Percentiles rank a stretch among this genome's conserved stretches.
Evolutionary conservation across 2,797 vertebrate species (phyloP).

Genomic region (Arnoldichthys spilopterus): DNA sequence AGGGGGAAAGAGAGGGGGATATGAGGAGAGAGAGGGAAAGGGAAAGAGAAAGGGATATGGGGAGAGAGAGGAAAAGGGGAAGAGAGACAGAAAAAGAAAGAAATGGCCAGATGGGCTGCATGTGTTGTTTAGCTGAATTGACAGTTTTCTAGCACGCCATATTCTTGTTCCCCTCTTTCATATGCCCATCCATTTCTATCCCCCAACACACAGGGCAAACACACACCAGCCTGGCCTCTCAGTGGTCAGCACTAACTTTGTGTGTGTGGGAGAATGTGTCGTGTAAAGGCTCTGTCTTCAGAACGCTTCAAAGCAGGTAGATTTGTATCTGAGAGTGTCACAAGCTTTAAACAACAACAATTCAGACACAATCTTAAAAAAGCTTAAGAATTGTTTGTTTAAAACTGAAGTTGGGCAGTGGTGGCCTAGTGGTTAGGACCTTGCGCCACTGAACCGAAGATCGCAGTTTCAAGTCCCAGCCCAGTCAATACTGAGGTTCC

Average conservation of each 20-base stretch:
- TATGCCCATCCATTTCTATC: conserved; percentile 29
- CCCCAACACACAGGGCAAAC: not conserved
- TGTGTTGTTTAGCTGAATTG: conserved; percentile 48
- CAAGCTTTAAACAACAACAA: not conserved
- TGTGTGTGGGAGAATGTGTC: conserved; percentile 2
- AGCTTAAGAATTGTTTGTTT: too few species aligned
- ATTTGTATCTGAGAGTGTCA: not conserved
- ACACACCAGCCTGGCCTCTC: conserved; percentile 19
- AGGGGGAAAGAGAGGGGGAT: conserved; percentile 29
- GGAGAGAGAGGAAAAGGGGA: conserved; percentile 27
- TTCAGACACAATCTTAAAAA: too few species aligned
- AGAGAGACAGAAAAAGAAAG: conserved; percentile 26
- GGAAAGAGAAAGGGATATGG: too few species aligned
- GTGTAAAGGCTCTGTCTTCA: not conserved
- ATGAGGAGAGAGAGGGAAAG: conserved; percentile 31
- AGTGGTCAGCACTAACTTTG: conserved; percentile 34
- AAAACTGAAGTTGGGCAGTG: too few species aligned
- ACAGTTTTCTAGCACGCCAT: conserved; percentile 45
- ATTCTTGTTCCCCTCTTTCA: conserved; percentile 31
- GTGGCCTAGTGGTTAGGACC: too few species aligned
- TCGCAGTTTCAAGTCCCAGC: too few species aligned
- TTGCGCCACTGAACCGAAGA: too few species aligned
- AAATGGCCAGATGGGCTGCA: conserved; percentile 44
- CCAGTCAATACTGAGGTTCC: too few species aligned
- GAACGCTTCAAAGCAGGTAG: conserved; percentile 1